Percentiles rank a stretch among this genome's conserved stretches.
phyloP scores from a whole-genome alignment of 2,113 vertebrate species.

The Rhinoptilus africanus region DNA sequence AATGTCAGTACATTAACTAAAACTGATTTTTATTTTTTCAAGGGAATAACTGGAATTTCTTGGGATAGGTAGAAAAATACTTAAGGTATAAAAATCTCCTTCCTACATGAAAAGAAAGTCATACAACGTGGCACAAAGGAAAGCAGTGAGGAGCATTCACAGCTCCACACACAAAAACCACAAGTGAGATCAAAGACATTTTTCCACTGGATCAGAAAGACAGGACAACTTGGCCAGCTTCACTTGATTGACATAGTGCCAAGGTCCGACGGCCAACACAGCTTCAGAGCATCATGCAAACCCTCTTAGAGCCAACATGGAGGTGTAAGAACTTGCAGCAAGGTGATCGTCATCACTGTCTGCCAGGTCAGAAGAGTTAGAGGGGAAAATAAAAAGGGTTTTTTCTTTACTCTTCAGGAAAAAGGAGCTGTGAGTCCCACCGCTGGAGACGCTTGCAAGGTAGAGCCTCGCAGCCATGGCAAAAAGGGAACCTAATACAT shows the following conservation, averaged over 20 bases:
- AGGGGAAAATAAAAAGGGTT: background rate
- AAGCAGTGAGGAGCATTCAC: background rate
- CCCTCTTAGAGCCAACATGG: background rate
- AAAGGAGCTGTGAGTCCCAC: background rate
- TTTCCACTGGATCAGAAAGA: background rate
- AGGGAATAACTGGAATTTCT: background rate
- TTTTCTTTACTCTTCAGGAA: background rate
- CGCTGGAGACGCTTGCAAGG: background rate
- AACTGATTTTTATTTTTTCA: background rate
- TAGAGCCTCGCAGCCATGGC: rapidly evolving
- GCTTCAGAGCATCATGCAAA: background rate
- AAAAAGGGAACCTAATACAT: background rate
- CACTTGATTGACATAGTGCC: background rate
- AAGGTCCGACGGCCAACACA: background rate
- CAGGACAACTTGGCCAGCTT: background rate
- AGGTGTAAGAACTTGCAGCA: background rate
- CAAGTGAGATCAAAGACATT: background rate
- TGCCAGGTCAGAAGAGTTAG: background rate
- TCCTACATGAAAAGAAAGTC: background rate
- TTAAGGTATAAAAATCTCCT: background rate
- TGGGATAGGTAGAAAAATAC: background rate
- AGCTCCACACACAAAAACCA: background rate
- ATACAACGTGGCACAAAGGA: background rate
- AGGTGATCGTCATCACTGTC: background rate
- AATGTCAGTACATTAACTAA: background rate